Conservation (phyloP, 2,888 invertebrate species). For the Kuschelorhynchus macadamiae region DNA sequence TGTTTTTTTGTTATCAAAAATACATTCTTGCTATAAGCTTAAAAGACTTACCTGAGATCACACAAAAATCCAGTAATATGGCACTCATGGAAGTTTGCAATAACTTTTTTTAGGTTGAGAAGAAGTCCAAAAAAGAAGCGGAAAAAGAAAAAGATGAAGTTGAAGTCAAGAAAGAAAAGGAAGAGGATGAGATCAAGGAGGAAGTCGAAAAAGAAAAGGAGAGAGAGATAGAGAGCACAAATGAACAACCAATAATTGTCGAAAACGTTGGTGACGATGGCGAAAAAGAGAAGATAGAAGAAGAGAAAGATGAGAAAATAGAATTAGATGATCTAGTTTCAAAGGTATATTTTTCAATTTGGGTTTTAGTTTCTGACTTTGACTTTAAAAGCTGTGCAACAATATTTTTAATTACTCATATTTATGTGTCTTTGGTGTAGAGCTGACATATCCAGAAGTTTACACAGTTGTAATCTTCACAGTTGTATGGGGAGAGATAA, state of each 20-base stretch:
- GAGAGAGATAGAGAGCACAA: conserved; percentile 37
- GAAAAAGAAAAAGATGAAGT: conserved; percentile 34
- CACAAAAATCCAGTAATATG: no score
- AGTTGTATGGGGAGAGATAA: no score
- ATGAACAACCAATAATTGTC: conserved; percentile 22
- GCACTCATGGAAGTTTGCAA: no score
- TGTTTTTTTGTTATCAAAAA: no score
- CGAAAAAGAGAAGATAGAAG: conserved; percentile 3
- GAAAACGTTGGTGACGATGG: conserved; percentile 4
- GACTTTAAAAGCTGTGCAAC: no score
- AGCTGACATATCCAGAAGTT: no score
- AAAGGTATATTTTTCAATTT: conserved; percentile 15
- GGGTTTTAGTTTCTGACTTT: conserved; percentile 1
- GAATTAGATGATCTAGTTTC: not conserved
- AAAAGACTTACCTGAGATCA: no score
- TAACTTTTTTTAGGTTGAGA: conserved; percentile 30
- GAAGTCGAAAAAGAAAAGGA: conserved; percentile 37
- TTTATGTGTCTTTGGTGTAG: no score
- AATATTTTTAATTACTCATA: no score
- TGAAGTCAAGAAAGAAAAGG: conserved; percentile 39
- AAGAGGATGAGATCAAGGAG: conserved; percentile 44
- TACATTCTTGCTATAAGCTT: no score
- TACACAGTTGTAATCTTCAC: no score
- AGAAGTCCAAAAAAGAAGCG: conserved; percentile 34
- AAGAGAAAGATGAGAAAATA: conserved; percentile 24